Percentiles rank a stretch among this genome's conserved stretches.
These are phyloP conservation scores for Ceryle rudis DNA, from an alignment of 2,797 vertebrate genomes.

Conservation along the genomic window DNA sequence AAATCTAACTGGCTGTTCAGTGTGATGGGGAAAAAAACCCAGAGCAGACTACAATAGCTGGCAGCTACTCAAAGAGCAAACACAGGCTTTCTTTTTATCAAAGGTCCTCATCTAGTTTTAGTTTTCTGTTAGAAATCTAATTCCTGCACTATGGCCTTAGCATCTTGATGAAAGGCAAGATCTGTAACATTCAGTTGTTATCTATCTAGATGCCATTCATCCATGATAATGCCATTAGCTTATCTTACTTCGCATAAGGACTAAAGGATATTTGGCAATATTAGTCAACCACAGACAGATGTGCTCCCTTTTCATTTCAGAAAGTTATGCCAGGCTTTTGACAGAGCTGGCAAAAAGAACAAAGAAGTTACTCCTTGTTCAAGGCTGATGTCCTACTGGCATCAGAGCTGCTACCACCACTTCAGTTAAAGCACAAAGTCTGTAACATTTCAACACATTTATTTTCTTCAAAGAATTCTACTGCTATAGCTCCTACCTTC, in stretches of 20 bases:
- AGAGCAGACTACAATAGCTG: neutral
- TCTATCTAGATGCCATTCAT: neutral
- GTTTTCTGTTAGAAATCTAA: constrained; percentile 18
- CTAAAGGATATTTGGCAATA: neutral
- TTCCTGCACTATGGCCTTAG: neutral
- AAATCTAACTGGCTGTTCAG: neutral
- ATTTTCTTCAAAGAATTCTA: neutral
- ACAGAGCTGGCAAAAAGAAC: neutral
- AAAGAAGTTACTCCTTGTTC: neutral
- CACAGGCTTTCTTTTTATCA: neutral
- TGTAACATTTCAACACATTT: neutral
- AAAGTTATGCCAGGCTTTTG: neutral
- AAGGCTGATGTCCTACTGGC: neutral
- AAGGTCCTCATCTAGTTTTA: constrained; percentile 4
- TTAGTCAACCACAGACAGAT: neutral
- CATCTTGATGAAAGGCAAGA: constrained; percentile 22
- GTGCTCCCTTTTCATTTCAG: neutral
- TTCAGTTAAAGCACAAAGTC: neutral
- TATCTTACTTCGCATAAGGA: neutral
- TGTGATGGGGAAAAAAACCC: rapidly evolving
- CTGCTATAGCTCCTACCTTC: constrained; percentile 81
- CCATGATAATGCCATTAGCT: neutral
- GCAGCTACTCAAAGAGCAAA: neutral
- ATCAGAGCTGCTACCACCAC: neutral
- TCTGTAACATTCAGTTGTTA: neutral